phyloP scores from a whole-genome alignment of 2,888 invertebrate species.

The Lasioglossum villosulum region DNA sequence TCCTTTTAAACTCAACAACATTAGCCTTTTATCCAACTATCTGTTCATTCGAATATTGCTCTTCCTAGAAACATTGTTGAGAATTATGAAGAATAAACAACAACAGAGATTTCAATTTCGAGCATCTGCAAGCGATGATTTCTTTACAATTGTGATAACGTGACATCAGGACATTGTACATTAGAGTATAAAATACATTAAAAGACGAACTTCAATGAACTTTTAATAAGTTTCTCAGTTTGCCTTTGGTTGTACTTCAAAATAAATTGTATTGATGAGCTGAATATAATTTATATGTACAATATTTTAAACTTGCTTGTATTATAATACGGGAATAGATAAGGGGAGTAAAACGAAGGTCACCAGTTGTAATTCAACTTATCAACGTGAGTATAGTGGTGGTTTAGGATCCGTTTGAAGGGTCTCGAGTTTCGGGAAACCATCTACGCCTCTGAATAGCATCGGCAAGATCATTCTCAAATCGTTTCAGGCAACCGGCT shows the following conservation, averaged over 20 bases:
- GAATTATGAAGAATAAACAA: background rate
- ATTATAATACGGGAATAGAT: background rate
- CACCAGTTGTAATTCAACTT: background rate
- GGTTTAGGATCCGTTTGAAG: background rate
- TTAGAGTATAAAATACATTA: background rate
- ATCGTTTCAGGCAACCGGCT: background rate
- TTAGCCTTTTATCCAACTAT: background rate
- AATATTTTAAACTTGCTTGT: too few relatives aligned
- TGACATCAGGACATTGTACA: too few relatives aligned
- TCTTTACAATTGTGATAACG: too few relatives aligned
- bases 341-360: background rate
- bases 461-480: background rate
- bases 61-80: background rate
- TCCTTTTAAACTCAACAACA: background rate
- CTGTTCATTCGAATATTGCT: background rate
- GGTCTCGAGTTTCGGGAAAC: conserved; percentile 1
- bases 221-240: too few relatives aligned
- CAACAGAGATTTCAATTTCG: background rate
- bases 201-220: too few relatives aligned
- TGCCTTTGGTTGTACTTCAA: too few relatives aligned
- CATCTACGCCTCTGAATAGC: background rate
- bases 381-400: background rate
- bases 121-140: background rate
- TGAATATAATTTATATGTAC: too few relatives aligned
- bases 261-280: too few relatives aligned